Conservation (phyloP, 2,113 vertebrate genomes). For the Otolemur garnettii region DNA sequence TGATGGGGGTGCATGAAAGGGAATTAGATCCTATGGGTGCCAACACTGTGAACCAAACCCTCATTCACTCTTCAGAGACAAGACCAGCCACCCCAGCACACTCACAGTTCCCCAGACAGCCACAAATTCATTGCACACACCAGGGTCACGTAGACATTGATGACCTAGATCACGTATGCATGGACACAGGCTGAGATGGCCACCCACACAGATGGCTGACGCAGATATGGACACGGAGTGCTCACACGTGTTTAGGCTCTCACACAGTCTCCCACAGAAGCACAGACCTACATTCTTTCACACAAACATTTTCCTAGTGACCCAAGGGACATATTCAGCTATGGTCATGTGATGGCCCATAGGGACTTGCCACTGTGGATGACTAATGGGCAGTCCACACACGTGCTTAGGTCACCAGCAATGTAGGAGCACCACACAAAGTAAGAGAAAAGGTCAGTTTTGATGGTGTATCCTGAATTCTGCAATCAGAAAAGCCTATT, state of each 20-base stretch:
- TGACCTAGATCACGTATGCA: not conserved
- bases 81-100: not conserved
- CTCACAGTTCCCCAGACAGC: not conserved
- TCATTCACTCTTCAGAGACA: not conserved
- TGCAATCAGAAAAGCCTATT: not conserved
- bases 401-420: not conserved
- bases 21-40: not conserved
- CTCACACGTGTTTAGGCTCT: not conserved
- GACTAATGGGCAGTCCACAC: not conserved
- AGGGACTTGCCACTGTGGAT: not conserved
- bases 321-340: not conserved
- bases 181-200: not conserved
- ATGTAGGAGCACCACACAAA: not conserved
- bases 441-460: not conserved
- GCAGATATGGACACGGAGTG: not conserved
- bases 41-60: not conserved
- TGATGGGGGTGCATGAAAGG: not conserved
- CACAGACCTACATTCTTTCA: not conserved
- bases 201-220: not conserved
- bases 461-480: slow-evolving; percentile 13
- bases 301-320: slow-evolving; percentile 37
- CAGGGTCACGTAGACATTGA: not conserved
- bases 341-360: not conserved
- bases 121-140: not conserved
- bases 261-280: slow-evolving; percentile 6